Evolutionary conservation across 1,140 invertebrate species (phyloP), one percentile per base, ranked within the genome.

Genomic region (Palaemon carinicauda): DNA sequence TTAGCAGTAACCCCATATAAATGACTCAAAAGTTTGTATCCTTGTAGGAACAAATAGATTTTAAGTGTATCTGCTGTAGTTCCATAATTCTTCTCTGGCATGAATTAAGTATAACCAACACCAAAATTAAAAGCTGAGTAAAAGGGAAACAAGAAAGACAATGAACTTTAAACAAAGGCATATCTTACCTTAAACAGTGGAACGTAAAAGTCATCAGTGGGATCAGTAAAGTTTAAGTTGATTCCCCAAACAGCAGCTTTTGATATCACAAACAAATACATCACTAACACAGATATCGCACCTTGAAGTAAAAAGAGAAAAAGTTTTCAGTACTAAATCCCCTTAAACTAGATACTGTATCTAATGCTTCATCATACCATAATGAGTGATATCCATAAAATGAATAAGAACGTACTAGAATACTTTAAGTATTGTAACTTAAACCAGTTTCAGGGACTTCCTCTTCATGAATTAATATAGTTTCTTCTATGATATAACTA

Each of bases 231-330:
- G 65, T 74, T 80, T 17, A 86, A 80, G 77, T 86, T 86, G 78
- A 86, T 80, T 4, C 84, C 84, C 84, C 84, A 86, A 1, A 65
- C 41, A n/a, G 60, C 75, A 27, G 83, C 83, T 21, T 85, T 85
- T 21, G 53, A 51, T 24, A 85, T 53, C 19, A 85, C 83, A 71
- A 85, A 85, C 0, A 85, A 56, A 50, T 85, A 85, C 83, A 85
- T 79, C 56, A 85, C 83, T 14, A 85, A 15, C 65, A 85, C 83
- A 24, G 83, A 85, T 75, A 85, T 79, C 1, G 83, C 83, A 31
- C 83, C 83, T 85, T n/a, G 31, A 50, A 50, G 9, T 5, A 21
- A 14, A 65, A 65, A 81, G 10, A 19, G 10, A 60, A 41, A 81
- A n/a, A n/a, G n/a, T 19, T 19, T 21, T 41, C 41, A 41, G 41